A percentile compares a stretch with the other conserved stretches of the same genome.
These are phyloP conservation scores for Anguilla megastoma DNA, from an alignment of 2,797 vertebrate species.

Conservation along the genomic window DNA sequence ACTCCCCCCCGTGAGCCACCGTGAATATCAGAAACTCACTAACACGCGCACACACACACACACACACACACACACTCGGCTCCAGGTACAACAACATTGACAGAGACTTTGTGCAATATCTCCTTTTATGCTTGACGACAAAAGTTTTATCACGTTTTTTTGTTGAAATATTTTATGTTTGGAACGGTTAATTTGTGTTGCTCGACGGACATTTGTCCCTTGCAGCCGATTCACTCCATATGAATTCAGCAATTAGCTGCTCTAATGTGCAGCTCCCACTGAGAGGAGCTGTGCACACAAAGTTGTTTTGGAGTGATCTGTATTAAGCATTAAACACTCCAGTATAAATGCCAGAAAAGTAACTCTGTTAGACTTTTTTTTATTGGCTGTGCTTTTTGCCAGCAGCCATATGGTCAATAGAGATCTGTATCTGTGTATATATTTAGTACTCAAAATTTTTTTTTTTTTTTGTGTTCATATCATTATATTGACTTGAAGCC, in stretches of 20 bases:
- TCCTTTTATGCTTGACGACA: constrained; percentile 50
- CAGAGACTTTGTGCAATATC: constrained; percentile 78
- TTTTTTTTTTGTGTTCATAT: constrained; percentile 75
- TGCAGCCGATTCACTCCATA: not conserved
- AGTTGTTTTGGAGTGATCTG: not conserved
- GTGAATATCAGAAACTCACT: no score
- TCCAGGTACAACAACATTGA: constrained; percentile 56
- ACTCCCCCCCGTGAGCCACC: not conserved
- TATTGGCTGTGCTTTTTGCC: constrained; percentile 62
- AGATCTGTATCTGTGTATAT: constrained; percentile 71
- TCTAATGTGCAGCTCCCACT: not conserved
- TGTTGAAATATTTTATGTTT: constrained; percentile 20
- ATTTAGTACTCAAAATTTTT: constrained; percentile 65
- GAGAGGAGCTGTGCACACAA: not conserved
- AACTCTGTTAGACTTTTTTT: no score
- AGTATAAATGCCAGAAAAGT: constrained; percentile 4
- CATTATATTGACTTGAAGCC: constrained; percentile 75
- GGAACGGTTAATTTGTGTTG: not conserved
- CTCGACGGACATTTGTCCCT: not conserved
- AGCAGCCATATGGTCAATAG: constrained; percentile 60
- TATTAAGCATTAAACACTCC: not conserved
- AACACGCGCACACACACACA: not conserved
- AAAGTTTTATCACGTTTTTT: constrained; percentile 1
- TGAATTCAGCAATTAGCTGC: constrained; percentile 5
- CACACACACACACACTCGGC: not conserved